Percentiles rank a stretch among this genome's conserved stretches.
phyloP scores from a whole-genome alignment of 2,113 vertebrate genomes.

The Alexandromys fortis region DNA sequence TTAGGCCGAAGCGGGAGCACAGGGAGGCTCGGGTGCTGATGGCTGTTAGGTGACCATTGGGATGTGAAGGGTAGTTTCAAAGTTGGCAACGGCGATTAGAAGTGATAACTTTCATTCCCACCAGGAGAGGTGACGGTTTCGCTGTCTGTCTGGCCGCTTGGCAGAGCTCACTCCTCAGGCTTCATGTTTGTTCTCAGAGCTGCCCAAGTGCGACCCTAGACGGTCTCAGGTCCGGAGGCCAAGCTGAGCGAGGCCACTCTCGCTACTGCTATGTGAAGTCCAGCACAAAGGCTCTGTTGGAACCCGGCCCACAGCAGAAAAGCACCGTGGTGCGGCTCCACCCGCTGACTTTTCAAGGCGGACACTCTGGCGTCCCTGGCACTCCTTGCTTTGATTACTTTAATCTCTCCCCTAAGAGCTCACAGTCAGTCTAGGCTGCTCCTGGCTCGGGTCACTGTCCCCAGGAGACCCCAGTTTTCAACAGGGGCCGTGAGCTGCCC shows the following conservation, averaged over 20 bases:
- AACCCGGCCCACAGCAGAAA: no score
- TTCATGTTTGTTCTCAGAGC: background rate
- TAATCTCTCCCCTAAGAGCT: background rate
- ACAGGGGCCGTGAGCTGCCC: background rate
- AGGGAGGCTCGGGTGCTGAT: conserved; percentile 80
- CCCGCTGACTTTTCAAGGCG: rapidly evolving
- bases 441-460: rapidly evolving
- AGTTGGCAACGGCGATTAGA: conserved; percentile 82
- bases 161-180: conserved; percentile 1
- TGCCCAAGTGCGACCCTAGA: background rate
- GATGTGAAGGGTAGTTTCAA: conserved; percentile 88
- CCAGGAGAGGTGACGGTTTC: conserved; percentile 44
- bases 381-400: rapidly evolving
- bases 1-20: conserved; percentile 77
- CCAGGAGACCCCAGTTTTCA: background rate
- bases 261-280: rapidly evolving
- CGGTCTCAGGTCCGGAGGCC: rapidly evolving
- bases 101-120: conserved; percentile 50
- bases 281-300: rapidly evolving
- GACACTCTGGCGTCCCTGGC: rapidly evolving
- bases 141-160: background rate
- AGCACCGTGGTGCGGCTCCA: rapidly evolving
- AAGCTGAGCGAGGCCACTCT: rapidly evolving
- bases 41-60: conserved; percentile 85
- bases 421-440: background rate